Percentiles rank a stretch among this genome's conserved stretches.
Conservation (phyloP, 2,888 invertebrate species). For the Drosophila emarginata region DNA sequence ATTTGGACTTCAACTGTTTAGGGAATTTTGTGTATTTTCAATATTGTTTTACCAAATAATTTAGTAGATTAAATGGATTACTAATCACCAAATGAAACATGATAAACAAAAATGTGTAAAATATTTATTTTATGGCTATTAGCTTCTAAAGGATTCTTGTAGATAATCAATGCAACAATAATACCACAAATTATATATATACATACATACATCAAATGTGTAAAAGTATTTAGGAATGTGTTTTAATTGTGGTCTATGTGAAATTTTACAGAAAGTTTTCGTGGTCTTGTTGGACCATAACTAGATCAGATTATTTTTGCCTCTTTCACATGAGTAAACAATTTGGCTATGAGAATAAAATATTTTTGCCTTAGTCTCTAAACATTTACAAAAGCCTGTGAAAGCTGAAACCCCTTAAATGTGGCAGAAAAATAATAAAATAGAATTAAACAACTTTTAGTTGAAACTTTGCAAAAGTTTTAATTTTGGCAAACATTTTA, state of each 20-base stretch:
- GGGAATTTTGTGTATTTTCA: neutral
- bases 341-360: neutral
- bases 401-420: neutral
- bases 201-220: neutral
- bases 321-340: conserved; percentile 3
- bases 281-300: neutral
- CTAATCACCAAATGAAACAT: neutral
- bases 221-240: neutral
- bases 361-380: neutral
- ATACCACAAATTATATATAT: conserved; percentile 6
- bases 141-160: conserved; percentile 17
- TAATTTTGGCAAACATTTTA: too few relatives aligned
- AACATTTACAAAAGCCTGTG: neutral
- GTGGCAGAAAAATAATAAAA: neutral
- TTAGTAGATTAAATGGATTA: conserved; percentile 40
- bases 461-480: neutral
- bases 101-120: conserved; percentile 13
- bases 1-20: neutral
- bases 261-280: neutral
- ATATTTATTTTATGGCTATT: conserved; percentile 3
- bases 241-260: neutral
- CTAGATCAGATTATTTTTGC: neutral
- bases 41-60: conserved; percentile 32
- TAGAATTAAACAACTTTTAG: neutral
- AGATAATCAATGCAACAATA: conserved; percentile 31